These are phyloP conservation scores for Dendronephthya gigantea DNA, from an alignment of 64 coral and sea anemone genomes.

Conservation along the genomic window DNA sequence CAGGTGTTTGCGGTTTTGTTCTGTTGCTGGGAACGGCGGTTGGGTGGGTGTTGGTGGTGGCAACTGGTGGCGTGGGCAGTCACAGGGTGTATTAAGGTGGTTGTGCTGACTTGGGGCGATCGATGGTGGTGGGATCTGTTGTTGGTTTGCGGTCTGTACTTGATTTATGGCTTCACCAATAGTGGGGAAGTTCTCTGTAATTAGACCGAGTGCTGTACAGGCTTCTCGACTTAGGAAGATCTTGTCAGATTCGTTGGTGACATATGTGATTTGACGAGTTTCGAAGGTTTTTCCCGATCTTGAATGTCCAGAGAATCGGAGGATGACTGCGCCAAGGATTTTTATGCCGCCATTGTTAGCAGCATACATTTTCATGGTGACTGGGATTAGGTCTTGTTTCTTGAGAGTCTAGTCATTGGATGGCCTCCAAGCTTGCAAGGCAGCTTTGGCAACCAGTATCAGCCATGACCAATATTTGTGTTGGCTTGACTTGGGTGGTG, in stretches of 20 bases:
- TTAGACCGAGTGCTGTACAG: conserved; percentile 13
- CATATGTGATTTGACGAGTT: conserved; percentile 24
- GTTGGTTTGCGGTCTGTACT: background rate
- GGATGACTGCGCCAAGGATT: conserved; percentile 23
- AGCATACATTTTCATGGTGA: conserved; percentile 28
- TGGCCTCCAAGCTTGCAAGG: conserved; percentile 5
- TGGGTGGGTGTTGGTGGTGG: conserved; percentile 26
- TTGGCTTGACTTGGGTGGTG: background rate
- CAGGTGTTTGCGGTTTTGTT: conserved; percentile 11
- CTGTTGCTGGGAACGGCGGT: conserved; percentile 43
- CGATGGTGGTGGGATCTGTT: too few species aligned
- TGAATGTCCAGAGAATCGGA: conserved; percentile 20
- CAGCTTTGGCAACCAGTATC: conserved; percentile 1
- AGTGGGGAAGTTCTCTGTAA: conserved; percentile 11
- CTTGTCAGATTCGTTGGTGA: conserved; percentile 15
- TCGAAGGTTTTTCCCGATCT: background rate
- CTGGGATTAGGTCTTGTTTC: conserved; percentile 31
- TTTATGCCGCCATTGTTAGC: conserved; percentile 35
- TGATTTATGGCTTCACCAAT: conserved; percentile 9
- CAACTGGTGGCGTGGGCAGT: conserved; percentile 36
- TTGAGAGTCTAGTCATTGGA: conserved; percentile 20
- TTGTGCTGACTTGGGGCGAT: too few species aligned
- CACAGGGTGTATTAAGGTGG: background rate
- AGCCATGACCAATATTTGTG: background rate
- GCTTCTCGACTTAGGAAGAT: conserved; percentile 38